phyloP scores from a whole-genome alignment of 2,888 invertebrate genomes.

The Eupithecia insigniata region DNA sequence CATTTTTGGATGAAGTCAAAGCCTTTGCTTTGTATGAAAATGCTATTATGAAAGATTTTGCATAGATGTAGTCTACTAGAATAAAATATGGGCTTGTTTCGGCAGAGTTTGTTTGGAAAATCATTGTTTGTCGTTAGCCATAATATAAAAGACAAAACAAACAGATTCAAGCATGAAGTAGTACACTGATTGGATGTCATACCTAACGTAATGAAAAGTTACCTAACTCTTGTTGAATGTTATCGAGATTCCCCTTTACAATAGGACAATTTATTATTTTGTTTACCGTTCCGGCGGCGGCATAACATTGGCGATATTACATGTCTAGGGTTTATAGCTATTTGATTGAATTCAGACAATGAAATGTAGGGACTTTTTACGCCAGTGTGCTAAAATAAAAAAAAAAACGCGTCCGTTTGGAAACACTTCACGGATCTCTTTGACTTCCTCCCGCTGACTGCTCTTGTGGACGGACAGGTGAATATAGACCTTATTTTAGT shows the following conservation, averaged over 20 bases:
- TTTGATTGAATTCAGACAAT: neutral
- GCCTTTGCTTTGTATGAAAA: too few species aligned
- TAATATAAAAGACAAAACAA: neutral
- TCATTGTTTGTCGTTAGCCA: too few species aligned
- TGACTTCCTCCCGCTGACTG: slow-evolving; percentile 99
- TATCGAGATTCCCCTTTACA: slow-evolving; percentile 13
- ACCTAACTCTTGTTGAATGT: slow-evolving; percentile 5
- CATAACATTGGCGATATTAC: neutral
- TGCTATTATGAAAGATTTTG: too few species aligned
- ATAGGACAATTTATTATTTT: slow-evolving; percentile 18
- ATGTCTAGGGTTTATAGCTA: neutral
- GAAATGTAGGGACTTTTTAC: neutral
- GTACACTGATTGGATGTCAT: slow-evolving; percentile 7
- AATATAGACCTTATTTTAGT: neutral
- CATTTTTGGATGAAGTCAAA: too few species aligned
- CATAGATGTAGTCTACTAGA: too few species aligned
- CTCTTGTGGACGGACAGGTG: slow-evolving; percentile 93
- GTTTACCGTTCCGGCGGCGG: slow-evolving; percentile 16
- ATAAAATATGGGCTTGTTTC: too few species aligned
- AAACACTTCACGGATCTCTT: slow-evolving; percentile 99
- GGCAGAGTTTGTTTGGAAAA: too few species aligned
- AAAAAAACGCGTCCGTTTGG: slow-evolving; percentile 99
- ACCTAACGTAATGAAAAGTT: slow-evolving; percentile 4
- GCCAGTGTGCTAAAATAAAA: too few species aligned
- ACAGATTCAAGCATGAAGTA: neutral